phyloP scores from a whole-genome alignment of 2,797 vertebrate species.

The Anniella stebbinsi region DNA sequence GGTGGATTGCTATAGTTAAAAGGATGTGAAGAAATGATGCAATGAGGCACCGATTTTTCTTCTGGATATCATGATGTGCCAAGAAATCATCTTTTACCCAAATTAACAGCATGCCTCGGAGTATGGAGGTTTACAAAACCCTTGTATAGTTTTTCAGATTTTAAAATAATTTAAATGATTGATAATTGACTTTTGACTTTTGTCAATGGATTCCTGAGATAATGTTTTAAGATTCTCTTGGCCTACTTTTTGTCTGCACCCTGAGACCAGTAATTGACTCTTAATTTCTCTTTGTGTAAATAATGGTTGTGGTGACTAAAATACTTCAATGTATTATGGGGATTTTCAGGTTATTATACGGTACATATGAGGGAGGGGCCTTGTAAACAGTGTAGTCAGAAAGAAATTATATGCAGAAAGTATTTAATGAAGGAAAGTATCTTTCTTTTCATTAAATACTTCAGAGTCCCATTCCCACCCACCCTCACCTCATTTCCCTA shows the following conservation, averaged over 20 bases:
- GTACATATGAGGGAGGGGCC: too few species aligned
- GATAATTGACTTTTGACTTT: background rate
- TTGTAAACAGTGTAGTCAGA: too few species aligned
- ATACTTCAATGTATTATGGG: too few species aligned
- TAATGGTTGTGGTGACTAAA: background rate
- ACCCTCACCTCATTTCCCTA: too few species aligned
- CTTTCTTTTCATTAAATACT: too few species aligned
- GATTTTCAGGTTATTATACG: too few species aligned
- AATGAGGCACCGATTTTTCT: background rate
- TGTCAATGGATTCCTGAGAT: too few species aligned
- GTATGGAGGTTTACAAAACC: background rate
- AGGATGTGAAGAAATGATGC: background rate
- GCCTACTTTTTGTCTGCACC: background rate
- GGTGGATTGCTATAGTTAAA: background rate
- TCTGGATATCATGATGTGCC: background rate
- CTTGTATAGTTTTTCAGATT: background rate
- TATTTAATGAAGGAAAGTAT: too few species aligned
- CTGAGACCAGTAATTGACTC: background rate
- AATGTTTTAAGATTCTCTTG: background rate
- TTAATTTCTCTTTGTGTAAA: background rate
- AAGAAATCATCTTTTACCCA: background rate
- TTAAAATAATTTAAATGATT: background rate
- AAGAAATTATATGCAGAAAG: too few species aligned
- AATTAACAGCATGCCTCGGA: background rate
- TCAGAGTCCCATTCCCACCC: too few species aligned